phyloP scores from a whole-genome alignment of 1,140 invertebrate genomes.

The Phenacoccus solenopsis region DNA sequence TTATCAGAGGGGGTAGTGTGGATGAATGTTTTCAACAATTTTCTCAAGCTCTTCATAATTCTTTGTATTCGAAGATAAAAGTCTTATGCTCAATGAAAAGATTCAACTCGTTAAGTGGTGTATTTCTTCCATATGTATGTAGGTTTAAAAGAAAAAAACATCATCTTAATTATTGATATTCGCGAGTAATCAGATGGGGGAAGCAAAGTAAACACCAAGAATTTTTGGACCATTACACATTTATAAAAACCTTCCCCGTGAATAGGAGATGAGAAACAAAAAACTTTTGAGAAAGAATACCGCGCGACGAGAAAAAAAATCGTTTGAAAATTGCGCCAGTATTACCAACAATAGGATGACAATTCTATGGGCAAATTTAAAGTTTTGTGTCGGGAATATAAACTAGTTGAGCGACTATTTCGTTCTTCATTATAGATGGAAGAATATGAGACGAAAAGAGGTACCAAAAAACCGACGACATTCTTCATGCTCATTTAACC shows the following conservation, averaged over 20 bases:
- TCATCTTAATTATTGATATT: background rate
- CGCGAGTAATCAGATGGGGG: background rate
- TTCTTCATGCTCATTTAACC: background rate
- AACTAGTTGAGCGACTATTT: background rate
- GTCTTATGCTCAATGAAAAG: background rate
- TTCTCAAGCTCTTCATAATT: background rate
- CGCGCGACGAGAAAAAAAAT: background rate
- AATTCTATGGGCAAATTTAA: background rate
- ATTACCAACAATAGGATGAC: background rate
- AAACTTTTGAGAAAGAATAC: background rate
- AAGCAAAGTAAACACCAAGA: too few species aligned
- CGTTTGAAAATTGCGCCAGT: background rate
- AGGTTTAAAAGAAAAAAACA: background rate
- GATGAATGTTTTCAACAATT: background rate
- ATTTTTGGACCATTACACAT: too few species aligned
- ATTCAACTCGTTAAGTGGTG: background rate
- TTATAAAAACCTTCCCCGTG: background rate
- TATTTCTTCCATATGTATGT: too few species aligned
- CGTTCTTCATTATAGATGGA: background rate
- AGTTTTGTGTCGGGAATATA: background rate
- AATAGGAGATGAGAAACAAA: background rate
- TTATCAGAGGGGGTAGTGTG: background rate
- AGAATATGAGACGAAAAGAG: background rate
- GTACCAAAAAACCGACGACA: background rate
- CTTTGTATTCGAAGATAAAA: background rate